A percentile compares a stretch with the other conserved stretches of the same genome.
Conservation (phyloP, 2,888 invertebrate genomes). For the Hylaea fasciaria region DNA sequence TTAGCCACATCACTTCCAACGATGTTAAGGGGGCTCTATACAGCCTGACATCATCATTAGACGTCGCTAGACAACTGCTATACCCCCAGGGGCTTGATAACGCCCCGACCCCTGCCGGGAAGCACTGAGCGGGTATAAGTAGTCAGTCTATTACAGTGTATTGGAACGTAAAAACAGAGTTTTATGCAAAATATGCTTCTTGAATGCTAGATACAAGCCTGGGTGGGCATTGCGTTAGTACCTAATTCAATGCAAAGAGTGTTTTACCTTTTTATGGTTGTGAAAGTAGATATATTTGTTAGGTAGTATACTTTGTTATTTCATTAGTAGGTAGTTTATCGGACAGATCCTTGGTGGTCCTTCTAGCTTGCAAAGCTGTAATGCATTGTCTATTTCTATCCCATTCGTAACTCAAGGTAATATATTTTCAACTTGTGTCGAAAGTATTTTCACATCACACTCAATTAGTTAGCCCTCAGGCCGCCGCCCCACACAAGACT, state of each 20-base stretch:
- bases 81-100: slow-evolving; percentile 15
- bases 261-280: slow-evolving; percentile 6
- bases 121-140: background rate
- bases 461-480: background rate
- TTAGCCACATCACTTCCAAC: slow-evolving; percentile 6
- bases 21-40: slow-evolving; percentile 2
- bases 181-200: slow-evolving; percentile 21
- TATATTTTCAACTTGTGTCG: too few relatives aligned
- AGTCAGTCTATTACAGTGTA: background rate
- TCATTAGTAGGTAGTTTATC: background rate
- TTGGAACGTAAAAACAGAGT: slow-evolving; percentile 9
- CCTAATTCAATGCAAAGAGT: slow-evolving; percentile 15
- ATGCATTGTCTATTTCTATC: too few relatives aligned
- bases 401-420: too few relatives aligned
- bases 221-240: slow-evolving; percentile 21
- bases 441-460: too few relatives aligned
- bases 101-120: slow-evolving; percentile 15
- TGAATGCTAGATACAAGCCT: slow-evolving; percentile 15
- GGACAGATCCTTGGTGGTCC: slow-evolving; percentile 1
- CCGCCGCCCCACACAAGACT: slow-evolving; percentile 45
- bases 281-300: background rate
- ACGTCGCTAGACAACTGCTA: slow-evolving; percentile 9
- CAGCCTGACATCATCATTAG: slow-evolving; percentile 20
- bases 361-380: too few relatives aligned
- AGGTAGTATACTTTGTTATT: background rate